Conservation (phyloP, 2,113 vertebrate genomes). For the Bothrops jararaca region DNA sequence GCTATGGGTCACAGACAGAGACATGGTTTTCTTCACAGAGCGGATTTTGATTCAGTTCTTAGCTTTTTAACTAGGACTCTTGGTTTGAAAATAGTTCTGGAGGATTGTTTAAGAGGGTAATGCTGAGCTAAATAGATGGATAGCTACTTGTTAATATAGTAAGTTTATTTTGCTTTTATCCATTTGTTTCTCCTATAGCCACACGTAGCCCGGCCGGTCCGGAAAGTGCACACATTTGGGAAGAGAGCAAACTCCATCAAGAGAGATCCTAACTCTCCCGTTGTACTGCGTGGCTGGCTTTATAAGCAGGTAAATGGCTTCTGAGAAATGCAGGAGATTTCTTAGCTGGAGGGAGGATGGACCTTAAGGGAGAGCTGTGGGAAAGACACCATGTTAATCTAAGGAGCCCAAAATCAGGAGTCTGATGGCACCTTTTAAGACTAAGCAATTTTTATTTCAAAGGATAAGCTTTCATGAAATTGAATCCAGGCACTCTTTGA, state of each 20-base stretch:
- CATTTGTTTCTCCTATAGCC: slow-evolving; percentile 13
- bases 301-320: slow-evolving; percentile 78
- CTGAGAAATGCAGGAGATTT: neutral
- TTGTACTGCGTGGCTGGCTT: slow-evolving; percentile 90
- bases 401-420: neutral
- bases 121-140: neutral
- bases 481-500: neutral
- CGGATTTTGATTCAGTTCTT: neutral
- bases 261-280: slow-evolving; percentile 83
- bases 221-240: slow-evolving; percentile 82
- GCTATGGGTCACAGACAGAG: neutral
- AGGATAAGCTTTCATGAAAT: neutral
- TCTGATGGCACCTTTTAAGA: neutral
- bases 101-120: neutral
- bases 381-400: neutral
- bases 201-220: slow-evolving; percentile 62
- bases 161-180: neutral
- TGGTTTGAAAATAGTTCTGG: neutral
- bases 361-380: neutral
- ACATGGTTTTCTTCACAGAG: neutral
- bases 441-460: neutral
- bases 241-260: slow-evolving; percentile 81
- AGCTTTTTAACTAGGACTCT: neutral
- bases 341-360: neutral
- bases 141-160: neutral